Base-by-base conservation (phyloP, 2,888 invertebrate species). In the Aphidoletes aphidimyza region DNA sequence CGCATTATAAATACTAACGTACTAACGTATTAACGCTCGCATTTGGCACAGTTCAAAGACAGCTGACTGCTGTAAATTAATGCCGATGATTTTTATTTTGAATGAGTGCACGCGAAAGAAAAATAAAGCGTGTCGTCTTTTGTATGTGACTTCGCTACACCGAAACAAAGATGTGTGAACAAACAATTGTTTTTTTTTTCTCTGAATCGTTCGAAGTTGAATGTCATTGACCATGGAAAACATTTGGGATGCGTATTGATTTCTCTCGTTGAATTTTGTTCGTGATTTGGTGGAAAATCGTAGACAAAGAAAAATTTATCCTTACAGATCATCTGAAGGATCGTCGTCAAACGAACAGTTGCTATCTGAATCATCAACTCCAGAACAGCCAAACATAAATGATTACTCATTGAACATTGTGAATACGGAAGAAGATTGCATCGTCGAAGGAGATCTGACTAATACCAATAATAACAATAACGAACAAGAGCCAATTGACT, bases 51-150 rank as follows among this genome's bases (percentile, higher is more conserved):
- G 22, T 11, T 19, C 17, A 47, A 2, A 54, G 22, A 69, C 69
- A 30, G 69, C 69, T 69, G 69, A 69, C 69, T 69, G 69, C n/a
- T 69, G 69, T 69, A 69, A 69, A 69, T 69, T 69, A 30, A 69
- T 42, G 14, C 42, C 6, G 8, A 42, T 14, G 14, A 9, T 42
- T 42, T 42, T 14, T 9, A 14, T 42, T 9, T 14, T 6, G 42
- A 6, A 14, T 14, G 42, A 42, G 14, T 42, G 42, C n/a, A 42
- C 14, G 42, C 6, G 30, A 54, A 2, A 54, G 22, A n/a, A 26
- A 47, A 54, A 54, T 54, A 34, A 11, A 69, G 69, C 30, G 2
- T 22, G 5, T 11, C 26, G 3, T 54, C 5, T 54, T 54, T 22
- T 8, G n/a, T 5, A 26, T 22, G 3, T 26, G 5, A 6, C 22